These are phyloP conservation scores for Agapornis canus DNA, from an alignment of 2,797 vertebrate species.

Conservation along the genomic window DNA sequence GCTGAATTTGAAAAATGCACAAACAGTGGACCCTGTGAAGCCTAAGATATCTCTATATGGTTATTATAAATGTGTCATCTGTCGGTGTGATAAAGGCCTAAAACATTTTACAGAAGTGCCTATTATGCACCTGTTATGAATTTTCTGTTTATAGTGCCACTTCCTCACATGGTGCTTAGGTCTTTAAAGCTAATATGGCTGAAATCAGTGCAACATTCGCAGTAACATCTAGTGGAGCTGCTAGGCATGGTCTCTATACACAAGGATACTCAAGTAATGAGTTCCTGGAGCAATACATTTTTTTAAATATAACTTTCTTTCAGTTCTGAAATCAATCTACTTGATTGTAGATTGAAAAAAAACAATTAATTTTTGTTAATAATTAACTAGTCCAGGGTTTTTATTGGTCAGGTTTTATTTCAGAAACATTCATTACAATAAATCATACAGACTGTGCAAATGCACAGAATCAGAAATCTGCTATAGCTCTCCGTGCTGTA, in stretches of 20 bases:
- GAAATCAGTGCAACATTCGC: background rate
- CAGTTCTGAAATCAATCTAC: background rate
- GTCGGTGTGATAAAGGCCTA: background rate
- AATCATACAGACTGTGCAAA: background rate
- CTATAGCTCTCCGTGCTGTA: background rate
- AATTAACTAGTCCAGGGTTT: background rate
- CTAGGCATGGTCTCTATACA: background rate
- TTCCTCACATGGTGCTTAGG: background rate
- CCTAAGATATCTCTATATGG: background rate
- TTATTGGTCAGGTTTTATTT: background rate
- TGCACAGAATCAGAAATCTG: background rate
- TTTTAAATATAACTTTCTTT: background rate
- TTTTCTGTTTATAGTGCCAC: background rate
- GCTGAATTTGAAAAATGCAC: background rate
- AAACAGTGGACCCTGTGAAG: background rate
- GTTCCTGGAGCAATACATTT: background rate
- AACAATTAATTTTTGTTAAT: background rate
- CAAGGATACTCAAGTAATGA: background rate
- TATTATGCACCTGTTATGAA: background rate
- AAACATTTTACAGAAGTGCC: background rate
- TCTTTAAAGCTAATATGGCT: background rate
- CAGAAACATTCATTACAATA: background rate
- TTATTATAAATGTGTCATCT: background rate
- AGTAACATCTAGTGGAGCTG: background rate
- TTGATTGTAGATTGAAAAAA: background rate